phyloP scores from a whole-genome alignment of 2,113 vertebrate genomes.

The Caranx melampygus region DNA sequence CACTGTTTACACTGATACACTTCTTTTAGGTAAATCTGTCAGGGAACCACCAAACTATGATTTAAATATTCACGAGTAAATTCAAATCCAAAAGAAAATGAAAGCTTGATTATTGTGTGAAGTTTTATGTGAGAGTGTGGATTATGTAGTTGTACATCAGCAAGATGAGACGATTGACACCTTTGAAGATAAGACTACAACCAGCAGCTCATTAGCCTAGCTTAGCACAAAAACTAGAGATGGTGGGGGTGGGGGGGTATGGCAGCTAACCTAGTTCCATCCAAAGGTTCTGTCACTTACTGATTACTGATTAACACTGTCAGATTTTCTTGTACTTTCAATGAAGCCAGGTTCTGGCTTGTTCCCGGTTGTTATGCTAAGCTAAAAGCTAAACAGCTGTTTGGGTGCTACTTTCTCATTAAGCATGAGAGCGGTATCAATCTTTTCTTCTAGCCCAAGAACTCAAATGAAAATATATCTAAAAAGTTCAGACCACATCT shows the following conservation, averaged over 20 bases:
- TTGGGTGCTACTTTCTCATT: not conserved
- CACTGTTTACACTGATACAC: conserved; percentile 39
- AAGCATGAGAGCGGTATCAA: not conserved
- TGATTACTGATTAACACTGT: not conserved
- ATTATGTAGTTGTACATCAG: conserved; percentile 1
- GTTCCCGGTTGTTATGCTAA: not conserved
- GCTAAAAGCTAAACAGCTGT: not conserved
- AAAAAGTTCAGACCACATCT: not conserved
- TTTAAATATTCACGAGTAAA: conserved; percentile 26
- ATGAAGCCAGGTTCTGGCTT: not conserved
- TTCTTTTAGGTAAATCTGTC: conserved; percentile 39
- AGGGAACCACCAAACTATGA: conserved; percentile 18
- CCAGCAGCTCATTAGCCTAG: conserved; percentile 4
- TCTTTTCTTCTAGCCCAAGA: not conserved
- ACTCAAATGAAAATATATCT: not conserved
- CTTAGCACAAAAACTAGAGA: not conserved
- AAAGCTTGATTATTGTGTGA: not conserved
- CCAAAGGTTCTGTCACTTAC: not conserved
- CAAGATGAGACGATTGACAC: not conserved
- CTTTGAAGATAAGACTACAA: not conserved
- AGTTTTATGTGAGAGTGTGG: conserved; percentile 1
- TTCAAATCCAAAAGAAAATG: conserved; percentile 9
- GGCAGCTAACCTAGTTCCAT: not conserved
- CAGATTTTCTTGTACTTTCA: not conserved
- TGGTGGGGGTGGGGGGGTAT: not conserved